These are phyloP conservation scores for Mormyrus lacerda DNA, from an alignment of 2,113 vertebrate species.

Conservation along the genomic window DNA sequence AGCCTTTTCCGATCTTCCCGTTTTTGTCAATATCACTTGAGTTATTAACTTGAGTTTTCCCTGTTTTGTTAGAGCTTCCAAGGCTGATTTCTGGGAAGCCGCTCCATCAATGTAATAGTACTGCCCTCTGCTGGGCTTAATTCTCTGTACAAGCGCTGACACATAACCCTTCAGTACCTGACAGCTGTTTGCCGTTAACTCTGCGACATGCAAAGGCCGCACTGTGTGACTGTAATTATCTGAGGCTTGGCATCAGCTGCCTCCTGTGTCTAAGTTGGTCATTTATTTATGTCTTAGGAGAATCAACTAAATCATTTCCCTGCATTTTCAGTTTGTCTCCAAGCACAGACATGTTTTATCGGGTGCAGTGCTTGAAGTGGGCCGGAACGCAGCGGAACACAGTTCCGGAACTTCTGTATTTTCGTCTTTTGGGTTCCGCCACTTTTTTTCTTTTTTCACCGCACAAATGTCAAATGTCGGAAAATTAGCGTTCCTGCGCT, in stretches of 20 bases:
- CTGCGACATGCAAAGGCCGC: neutral
- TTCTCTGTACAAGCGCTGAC: neutral
- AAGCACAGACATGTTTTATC: no score
- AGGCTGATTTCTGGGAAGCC: neutral
- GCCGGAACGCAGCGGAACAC: no score
- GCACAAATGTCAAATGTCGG: no score
- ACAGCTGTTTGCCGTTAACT: neutral
- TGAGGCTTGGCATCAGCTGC: neutral
- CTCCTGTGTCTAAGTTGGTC: neutral
- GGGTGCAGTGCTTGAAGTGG: no score
- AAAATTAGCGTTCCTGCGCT: no score
- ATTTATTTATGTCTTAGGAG: neutral
- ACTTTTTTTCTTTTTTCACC: no score
- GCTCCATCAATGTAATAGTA: slow-evolving; percentile 45
- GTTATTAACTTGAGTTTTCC: neutral
- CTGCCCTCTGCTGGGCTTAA: slow-evolving; percentile 52
- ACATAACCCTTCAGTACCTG: neutral
- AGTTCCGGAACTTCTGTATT: no score
- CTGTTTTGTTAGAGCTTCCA: slow-evolving; percentile 2
- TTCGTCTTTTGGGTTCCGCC: no score
- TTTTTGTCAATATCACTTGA: neutral
- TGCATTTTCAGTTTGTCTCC: neutral
- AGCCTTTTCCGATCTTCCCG: neutral
- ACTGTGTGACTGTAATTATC: neutral
- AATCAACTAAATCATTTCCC: neutral